These are phyloP conservation scores for Mus spretus DNA, from an alignment of 2,797 vertebrate genomes.

Conservation along the genomic window DNA sequence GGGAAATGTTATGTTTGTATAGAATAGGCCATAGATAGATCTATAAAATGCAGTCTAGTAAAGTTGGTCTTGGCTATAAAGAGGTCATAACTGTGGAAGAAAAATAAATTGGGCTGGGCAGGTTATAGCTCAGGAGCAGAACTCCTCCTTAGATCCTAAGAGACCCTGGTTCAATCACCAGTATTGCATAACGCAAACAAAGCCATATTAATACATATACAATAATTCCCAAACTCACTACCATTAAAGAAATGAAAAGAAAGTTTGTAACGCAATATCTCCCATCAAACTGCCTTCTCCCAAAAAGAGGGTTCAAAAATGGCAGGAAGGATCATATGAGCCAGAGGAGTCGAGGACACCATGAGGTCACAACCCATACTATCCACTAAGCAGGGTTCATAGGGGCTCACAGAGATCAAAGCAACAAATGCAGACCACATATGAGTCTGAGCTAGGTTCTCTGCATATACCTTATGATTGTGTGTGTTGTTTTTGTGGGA, in stretches of 20 bases:
- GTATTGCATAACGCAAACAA: neutral
- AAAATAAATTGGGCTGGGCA: neutral
- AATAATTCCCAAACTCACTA: neutral
- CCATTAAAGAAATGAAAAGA: conserved; percentile 1
- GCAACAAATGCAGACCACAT: neutral
- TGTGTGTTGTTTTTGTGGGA: neutral
- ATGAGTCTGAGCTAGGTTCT: neutral
- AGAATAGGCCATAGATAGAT: neutral
- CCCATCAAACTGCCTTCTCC: neutral
- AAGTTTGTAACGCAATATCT: neutral
- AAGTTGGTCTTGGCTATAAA: neutral
- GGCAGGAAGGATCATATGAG: neutral
- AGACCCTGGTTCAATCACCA: neutral
- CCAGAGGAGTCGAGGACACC: neutral
- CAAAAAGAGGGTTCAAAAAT: neutral
- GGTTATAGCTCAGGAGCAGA: neutral
- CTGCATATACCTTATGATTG: neutral
- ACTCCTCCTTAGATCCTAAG: neutral
- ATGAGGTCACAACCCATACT: neutral
- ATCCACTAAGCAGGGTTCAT: neutral
- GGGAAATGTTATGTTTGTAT: neutral
- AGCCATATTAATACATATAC: neutral
- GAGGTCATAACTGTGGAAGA: neutral
- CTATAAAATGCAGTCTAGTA: neutral
- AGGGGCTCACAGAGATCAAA: neutral